Evolutionary conservation across 2,797 vertebrate species (phyloP), one percentile per base, ranked within the genome.

Genomic region (Manis javanica): DNA sequence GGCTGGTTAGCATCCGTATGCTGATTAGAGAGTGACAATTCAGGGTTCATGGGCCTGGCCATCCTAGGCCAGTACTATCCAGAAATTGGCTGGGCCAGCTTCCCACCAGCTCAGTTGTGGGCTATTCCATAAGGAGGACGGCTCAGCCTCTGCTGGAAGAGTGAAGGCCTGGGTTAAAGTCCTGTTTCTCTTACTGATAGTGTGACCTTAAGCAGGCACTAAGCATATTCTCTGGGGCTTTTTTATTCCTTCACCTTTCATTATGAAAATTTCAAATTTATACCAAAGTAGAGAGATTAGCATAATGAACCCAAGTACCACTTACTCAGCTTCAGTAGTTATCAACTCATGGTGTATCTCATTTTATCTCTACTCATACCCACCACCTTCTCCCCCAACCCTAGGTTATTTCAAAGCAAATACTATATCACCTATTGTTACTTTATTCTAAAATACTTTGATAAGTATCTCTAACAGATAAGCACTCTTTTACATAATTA

Each of bases 231-330:
- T 84, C 49, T 24, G 18, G 57, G 29, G 15, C 42, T 81, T 78
- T 23, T 59, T 23, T 15, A 68, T 14, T n/a, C 2, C 21, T 71
- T 23, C 1, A 24, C 49, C 9, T 69, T 63, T 77, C 57, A 55
- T 83, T 64, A 69, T 23, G 39, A 51, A 93, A 89, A 86, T 61
- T 94, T 92, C 34, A 90, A 77, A 49, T 86, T 68, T n/a, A 21
- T 34, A 23, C 31, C 66, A 31, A 55, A 75, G 75, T 29, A 77
- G 75, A 81, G 37, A 85, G 61, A 64, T 23, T 39, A 77, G 29
- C 16, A 7, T 82, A 69, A 64, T 69, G 69, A 87, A 46, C 24
- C 53, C 26, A 0, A 8, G 1, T 59, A 37, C 23, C 37, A 16
- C 23, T 78, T 57, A 64, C 46, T 39, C 15, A 13, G 26, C 37